These are phyloP conservation scores for Troides oblongomaculatus DNA, from an alignment of 2,888 invertebrate species.

Conservation along the genomic window DNA sequence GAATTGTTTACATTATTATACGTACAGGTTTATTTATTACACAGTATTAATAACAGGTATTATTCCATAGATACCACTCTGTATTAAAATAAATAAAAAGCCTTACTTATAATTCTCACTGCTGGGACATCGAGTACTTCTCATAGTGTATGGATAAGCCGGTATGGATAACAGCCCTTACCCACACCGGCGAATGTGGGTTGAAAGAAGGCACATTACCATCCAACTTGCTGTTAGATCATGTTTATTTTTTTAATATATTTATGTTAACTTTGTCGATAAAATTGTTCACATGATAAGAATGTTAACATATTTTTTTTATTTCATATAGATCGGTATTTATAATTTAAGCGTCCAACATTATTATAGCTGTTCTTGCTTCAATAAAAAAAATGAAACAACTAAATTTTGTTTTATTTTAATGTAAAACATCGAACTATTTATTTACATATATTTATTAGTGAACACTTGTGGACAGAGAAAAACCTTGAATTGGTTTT, in stretches of 20 bases:
- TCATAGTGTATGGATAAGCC: no score
- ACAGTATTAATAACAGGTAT: no score
- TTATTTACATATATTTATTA: slow-evolving; percentile 1
- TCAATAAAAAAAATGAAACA: slow-evolving; percentile 29
- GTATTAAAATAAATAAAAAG: neutral
- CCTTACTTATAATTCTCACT: no score
- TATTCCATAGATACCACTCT: no score
- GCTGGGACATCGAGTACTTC: no score
- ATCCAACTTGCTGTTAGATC: no score
- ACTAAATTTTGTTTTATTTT: slow-evolving; percentile 30
- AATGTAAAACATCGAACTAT: slow-evolving; percentile 21
- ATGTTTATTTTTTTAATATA: no score
- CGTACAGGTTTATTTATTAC: neutral
- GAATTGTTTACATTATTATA: neutral
- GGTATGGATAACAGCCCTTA: no score
- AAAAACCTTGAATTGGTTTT: no score
- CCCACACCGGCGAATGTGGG: no score
- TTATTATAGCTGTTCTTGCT: slow-evolving; percentile 20
- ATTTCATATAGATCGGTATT: neutral
- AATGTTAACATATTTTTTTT: slow-evolving; percentile 4
- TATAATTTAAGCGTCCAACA: slow-evolving; percentile 11
- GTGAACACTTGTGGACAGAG: neutral
- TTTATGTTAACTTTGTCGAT: no score
- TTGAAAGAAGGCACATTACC: no score
- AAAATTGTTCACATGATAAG: slow-evolving; percentile 1